A percentile compares a stretch with the other conserved stretches of the same genome.
Conservation (phyloP, 2,797 vertebrate genomes). For the Otolemur crassicaudatus region DNA sequence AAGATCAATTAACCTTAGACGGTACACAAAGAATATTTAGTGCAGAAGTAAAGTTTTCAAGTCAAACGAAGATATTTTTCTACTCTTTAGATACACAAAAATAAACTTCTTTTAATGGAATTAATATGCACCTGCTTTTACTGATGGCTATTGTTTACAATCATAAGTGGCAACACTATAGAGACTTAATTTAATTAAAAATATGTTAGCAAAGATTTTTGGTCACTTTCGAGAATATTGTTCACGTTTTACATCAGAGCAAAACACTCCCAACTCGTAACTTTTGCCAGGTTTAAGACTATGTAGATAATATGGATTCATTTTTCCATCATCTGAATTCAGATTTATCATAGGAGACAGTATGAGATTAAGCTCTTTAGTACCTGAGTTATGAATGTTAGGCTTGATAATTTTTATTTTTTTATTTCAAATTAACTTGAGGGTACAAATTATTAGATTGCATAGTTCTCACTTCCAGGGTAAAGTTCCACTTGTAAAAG, state of each 20-base stretch:
- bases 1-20: not conserved
- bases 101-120: not conserved
- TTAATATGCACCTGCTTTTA: not conserved
- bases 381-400: not conserved
- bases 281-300: not conserved
- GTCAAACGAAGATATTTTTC: not conserved
- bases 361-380: not conserved
- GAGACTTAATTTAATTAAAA: not conserved
- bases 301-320: not conserved
- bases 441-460: too few relatives aligned
- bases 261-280: not conserved
- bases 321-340: not conserved
- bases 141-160: not conserved
- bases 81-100: not conserved
- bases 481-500: too few relatives aligned
- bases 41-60: not conserved
- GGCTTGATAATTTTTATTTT: not conserved
- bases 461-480: too few relatives aligned
- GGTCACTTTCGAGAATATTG: not conserved
- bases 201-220: not conserved
- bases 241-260: not conserved
- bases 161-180: not conserved
- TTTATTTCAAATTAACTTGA: too few relatives aligned
- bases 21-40: not conserved
- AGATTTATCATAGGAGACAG: not conserved